Percentiles rank a stretch among this genome's conserved stretches.
Conservation (phyloP, 2,113 vertebrate species). For the Scophthalmus maximus region DNA sequence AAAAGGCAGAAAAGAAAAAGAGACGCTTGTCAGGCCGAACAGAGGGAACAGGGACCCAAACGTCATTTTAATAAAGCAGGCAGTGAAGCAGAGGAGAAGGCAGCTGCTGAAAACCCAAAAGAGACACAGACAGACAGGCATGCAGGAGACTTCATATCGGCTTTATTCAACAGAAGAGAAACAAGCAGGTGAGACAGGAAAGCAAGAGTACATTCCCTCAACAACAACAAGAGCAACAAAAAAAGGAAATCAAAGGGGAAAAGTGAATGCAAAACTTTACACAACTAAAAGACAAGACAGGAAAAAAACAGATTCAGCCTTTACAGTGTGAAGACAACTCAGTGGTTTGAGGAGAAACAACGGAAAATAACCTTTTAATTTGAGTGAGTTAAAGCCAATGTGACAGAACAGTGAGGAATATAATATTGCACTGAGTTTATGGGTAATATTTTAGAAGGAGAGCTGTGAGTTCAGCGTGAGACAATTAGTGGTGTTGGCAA, state of each 20-base stretch:
- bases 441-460: slow-evolving; percentile 30
- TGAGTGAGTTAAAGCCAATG: slow-evolving; percentile 23
- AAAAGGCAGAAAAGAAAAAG: slow-evolving; percentile 16
- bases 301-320: slow-evolving; percentile 12
- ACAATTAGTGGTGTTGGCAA: slow-evolving; percentile 37
- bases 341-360: background rate
- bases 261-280: slow-evolving; percentile 12
- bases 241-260: slow-evolving; percentile 23
- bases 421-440: slow-evolving; percentile 19
- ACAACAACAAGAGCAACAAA: slow-evolving; percentile 24
- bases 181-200: slow-evolving; percentile 47
- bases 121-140: slow-evolving; percentile 54
- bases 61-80: slow-evolving; percentile 36
- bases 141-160: slow-evolving; percentile 67
- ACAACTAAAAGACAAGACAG: slow-evolving; percentile 25
- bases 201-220: slow-evolving; percentile 24
- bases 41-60: background rate
- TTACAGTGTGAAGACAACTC: background rate
- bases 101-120: slow-evolving; percentile 24
- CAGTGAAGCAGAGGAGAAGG: slow-evolving; percentile 25
- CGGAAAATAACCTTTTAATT: background rate
- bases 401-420: slow-evolving; percentile 30
- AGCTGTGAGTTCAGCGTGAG: slow-evolving; percentile 17
- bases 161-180: slow-evolving; percentile 71
- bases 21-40: slow-evolving; percentile 11